A percentile compares a stretch with the other conserved stretches of the same genome.
Evolutionary conservation across 2,113 vertebrate species (phyloP).

Genomic region (Mastomys coucha): DNA sequence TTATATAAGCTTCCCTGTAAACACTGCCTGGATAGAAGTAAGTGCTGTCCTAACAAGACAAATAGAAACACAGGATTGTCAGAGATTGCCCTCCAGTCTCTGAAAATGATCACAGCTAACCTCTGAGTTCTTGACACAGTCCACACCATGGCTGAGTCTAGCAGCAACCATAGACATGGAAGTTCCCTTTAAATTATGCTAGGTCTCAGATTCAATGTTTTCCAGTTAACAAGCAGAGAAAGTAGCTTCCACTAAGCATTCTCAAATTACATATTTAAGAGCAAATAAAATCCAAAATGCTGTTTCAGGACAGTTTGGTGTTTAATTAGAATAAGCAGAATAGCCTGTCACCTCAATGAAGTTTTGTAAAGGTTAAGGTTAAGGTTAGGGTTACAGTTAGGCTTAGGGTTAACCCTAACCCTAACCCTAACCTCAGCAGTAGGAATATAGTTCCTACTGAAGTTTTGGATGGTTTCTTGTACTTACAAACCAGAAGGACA

Average conservation of each 20-base stretch:
- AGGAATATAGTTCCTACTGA: background rate
- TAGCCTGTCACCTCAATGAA: no score
- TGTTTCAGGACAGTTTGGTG: background rate
- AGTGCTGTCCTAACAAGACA: background rate
- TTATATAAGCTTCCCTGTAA: background rate
- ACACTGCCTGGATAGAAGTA: background rate
- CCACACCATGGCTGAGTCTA: background rate
- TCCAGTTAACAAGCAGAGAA: background rate
- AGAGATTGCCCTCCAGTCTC: no score
- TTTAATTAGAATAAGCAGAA: background rate
- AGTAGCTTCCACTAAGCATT: background rate
- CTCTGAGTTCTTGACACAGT: background rate
- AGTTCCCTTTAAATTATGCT: background rate
- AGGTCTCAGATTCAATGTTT: background rate
- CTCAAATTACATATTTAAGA: background rate
- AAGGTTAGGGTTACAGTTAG: no score
- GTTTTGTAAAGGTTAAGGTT: background rate
- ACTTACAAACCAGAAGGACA: background rate
- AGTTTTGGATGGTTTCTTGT: background rate
- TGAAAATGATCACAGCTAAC: no score
- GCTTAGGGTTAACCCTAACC: no score
- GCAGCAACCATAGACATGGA: background rate
- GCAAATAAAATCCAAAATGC: background rate
- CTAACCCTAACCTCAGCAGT: background rate
- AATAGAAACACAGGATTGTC: background rate